Conservation (phyloP, 2,113 vertebrate species). For the Chitala chitala region DNA sequence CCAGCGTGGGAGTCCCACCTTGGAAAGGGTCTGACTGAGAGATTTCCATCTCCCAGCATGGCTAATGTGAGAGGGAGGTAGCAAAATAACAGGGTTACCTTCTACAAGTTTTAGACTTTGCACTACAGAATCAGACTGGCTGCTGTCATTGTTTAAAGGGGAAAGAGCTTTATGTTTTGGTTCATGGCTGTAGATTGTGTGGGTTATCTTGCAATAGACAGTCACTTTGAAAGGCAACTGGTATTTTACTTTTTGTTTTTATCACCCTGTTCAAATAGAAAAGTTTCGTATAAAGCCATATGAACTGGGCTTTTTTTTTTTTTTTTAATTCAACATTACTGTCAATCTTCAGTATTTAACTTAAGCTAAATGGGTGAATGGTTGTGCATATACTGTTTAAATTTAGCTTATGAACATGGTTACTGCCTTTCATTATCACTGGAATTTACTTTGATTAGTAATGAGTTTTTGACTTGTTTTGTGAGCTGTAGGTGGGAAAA, state of each 20-base stretch:
- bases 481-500: too few relatives aligned
- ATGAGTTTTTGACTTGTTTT: too few relatives aligned
- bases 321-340: not conserved
- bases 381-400: too few relatives aligned
- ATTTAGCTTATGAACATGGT: too few relatives aligned
- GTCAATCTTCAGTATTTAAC: too few relatives aligned
- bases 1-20: conserved; percentile 26
- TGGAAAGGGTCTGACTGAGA: conserved; percentile 13
- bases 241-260: conserved; percentile 7
- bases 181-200: too few relatives aligned
- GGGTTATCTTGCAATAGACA: too few relatives aligned
- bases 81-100: not conserved
- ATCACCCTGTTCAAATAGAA: not conserved
- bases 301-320: not conserved
- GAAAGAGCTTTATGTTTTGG: not conserved
- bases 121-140: not conserved
- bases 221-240: too few relatives aligned
- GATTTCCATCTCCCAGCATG: not conserved
- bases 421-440: too few relatives aligned
- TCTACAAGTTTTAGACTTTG: conserved; percentile 24
- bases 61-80: conserved; percentile 21
- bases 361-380: too few relatives aligned
- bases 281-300: not conserved
- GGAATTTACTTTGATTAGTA: too few relatives aligned
- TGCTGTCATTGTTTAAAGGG: too few relatives aligned